These are phyloP conservation scores for Unio pictorum DNA, from an alignment of 2,888 invertebrate species.

Conservation along the genomic window DNA sequence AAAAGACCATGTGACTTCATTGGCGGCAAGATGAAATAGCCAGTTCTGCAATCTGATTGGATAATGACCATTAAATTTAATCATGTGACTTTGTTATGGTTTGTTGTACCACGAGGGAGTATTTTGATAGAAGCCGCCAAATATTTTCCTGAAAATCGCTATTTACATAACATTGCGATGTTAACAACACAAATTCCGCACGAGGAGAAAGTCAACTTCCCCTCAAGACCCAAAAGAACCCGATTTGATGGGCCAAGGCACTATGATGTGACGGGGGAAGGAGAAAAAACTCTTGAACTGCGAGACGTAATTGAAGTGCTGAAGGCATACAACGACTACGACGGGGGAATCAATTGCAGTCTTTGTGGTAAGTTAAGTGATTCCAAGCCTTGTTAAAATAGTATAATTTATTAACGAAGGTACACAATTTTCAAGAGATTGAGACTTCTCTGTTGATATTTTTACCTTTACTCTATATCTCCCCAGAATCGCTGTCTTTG, in stretches of 20 bases:
- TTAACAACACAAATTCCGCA: slow-evolving; percentile 33
- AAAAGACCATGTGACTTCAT: slow-evolving; percentile 22
- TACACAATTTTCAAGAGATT: too few species aligned
- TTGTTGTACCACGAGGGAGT: slow-evolving; percentile 18
- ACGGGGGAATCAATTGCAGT: slow-evolving; percentile 63
- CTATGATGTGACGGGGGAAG: slow-evolving; percentile 41
- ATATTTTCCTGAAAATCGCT: slow-evolving; percentile 2
- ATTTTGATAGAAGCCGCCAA: neutral
- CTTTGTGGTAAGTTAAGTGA: slow-evolving; percentile 55
- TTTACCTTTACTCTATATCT: too few species aligned
- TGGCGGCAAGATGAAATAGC: slow-evolving; percentile 27
- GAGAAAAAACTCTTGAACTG: slow-evolving; percentile 49
- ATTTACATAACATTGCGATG: slow-evolving; percentile 18
- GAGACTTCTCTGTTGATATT: too few species aligned
- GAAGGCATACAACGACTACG: slow-evolving; percentile 53
- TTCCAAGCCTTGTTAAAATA: too few species aligned
- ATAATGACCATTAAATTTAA: slow-evolving; percentile 4
- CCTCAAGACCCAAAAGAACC: slow-evolving; percentile 37
- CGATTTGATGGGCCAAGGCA: slow-evolving; percentile 38
- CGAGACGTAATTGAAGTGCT: slow-evolving; percentile 50
- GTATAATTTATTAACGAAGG: too few species aligned
- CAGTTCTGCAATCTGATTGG: slow-evolving; percentile 19
- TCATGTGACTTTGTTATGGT: slow-evolving; percentile 48
- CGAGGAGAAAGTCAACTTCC: slow-evolving; percentile 13
- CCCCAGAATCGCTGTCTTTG: too few species aligned